Base-by-base conservation (phyloP, 1,140 invertebrate species). In the Lordiphosa mommai region DNA sequence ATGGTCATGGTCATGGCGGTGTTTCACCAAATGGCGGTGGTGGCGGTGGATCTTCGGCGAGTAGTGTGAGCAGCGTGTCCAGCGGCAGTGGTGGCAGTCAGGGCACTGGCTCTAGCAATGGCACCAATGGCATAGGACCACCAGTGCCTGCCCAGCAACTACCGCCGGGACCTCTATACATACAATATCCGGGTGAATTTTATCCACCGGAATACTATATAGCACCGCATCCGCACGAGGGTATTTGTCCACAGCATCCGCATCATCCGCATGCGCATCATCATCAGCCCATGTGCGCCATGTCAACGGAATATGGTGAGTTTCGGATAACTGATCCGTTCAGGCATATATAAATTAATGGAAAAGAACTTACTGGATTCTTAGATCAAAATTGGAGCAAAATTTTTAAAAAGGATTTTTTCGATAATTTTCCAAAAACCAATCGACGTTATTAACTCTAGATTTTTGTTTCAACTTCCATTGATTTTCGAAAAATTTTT, bases 271-370 rank as follows among this genome's bases (percentile, higher is more conserved):
- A 85, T 36, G 72, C 82, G 56, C 79, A 85, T 49, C 80, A 84
- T 32, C 77, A 86, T 46, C 80, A 86, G 73, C 70, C 80, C 43
- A 85, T 88, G 76, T 88, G 87, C 76, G 82, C 87, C 40, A 82
- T 88, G 63, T 85, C 87, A 32, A 49, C 84, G 52, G 87, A 88
- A 79, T 88, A 85, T 71, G 87, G 87, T 88, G 69, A 88, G 86
- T 76, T 9, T 7, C 5, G 23, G n/a, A n/a, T n/a, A n/a, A 27
- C 5, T 27, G 5, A 5, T 6, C 20, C 5, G 20, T 23, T n/a
- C n/a, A n/a, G n/a, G n/a, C n/a, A n/a, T n/a, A n/a, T n/a, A n/a
- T n/a, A n/a, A n/a, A n/a, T n/a, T n/a, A n/a, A n/a, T n/a, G n/a
- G n/a, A n/a, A n/a, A n/a, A n/a, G n/a, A n/a, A n/a, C n/a, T n/a